phyloP scores from a whole-genome alignment of 2,888 invertebrate genomes.

The Homarus gammarus region DNA sequence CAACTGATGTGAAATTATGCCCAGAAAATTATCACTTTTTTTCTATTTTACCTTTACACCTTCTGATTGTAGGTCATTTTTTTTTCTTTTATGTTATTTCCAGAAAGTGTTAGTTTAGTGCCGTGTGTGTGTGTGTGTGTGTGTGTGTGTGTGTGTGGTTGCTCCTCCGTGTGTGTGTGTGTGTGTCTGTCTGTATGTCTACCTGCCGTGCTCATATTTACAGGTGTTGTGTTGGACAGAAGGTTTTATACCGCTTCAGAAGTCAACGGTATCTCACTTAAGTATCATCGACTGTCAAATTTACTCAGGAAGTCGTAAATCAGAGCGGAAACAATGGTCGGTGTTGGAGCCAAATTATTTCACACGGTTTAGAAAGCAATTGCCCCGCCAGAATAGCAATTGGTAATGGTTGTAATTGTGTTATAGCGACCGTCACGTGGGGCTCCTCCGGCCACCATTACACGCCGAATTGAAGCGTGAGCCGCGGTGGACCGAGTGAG shows the following conservation, averaged over 20 bases:
- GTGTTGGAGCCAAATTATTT: constrained; percentile 29
- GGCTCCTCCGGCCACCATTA: neutral
- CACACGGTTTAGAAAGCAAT: constrained; percentile 26
- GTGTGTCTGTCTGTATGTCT: too few relatives aligned
- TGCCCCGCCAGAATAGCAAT: constrained; percentile 4
- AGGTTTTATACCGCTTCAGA: neutral
- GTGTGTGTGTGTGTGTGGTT: too few relatives aligned
- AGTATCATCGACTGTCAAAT: constrained; percentile 26
- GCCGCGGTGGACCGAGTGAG: neutral
- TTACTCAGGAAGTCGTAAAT: constrained; percentile 13
- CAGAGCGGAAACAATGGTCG: constrained; percentile 27
- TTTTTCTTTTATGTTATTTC: too few relatives aligned
- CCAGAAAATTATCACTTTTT: too few relatives aligned
- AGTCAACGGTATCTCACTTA: neutral
- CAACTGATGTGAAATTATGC: too few relatives aligned
- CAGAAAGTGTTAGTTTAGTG: too few relatives aligned
- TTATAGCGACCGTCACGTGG: constrained; percentile 10
- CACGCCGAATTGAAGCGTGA: neutral
- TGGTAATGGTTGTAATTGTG: constrained; percentile 34
- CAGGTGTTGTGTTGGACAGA: too few relatives aligned
- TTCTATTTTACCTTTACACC: too few relatives aligned
- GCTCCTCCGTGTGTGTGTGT: too few relatives aligned
- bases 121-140: too few relatives aligned
- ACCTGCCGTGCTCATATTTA: too few relatives aligned
- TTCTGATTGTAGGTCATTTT: too few relatives aligned